Percentiles rank a stretch among this genome's conserved stretches.
Evolutionary conservation across 2,797 vertebrate species (phyloP).

Genomic region (Pantherophis alleghaniensis): DNA sequence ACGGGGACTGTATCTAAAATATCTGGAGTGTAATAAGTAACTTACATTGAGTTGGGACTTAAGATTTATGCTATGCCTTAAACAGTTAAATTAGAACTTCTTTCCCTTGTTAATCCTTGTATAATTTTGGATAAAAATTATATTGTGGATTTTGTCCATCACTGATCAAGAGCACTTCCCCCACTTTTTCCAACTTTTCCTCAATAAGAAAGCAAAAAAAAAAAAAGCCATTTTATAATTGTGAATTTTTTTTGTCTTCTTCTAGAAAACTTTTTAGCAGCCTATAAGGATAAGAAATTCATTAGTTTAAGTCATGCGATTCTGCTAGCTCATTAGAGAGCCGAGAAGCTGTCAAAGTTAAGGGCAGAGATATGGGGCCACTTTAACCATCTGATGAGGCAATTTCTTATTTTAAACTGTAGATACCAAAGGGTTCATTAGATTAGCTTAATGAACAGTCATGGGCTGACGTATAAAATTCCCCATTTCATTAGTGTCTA

Average conservation of each 20-base stretch:
- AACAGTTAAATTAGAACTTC: background rate
- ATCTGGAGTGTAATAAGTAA: background rate
- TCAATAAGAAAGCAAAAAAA: conserved; percentile 25
- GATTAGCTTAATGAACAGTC: conserved; percentile 51
- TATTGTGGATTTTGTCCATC: conserved; percentile 23
- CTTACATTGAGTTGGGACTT: background rate
- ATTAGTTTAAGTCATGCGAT: conserved; percentile 47
- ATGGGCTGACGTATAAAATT: conserved; percentile 32
- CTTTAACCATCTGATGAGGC: conserved; percentile 33
- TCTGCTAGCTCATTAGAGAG: conserved; percentile 54
- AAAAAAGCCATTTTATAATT: conserved; percentile 53
- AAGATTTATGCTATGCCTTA: background rate
- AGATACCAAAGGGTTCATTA: conserved; percentile 46
- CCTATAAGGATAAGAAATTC: conserved; percentile 58
- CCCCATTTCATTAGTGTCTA: conserved; percentile 33
- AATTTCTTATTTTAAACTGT: conserved; percentile 49
- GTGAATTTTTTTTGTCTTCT: conserved; percentile 49
- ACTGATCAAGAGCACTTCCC: background rate
- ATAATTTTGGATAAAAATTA: conserved; percentile 7
- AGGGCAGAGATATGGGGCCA: conserved; percentile 48
- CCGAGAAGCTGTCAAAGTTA: conserved; percentile 32
- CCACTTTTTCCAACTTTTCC: background rate
- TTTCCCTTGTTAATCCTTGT: conserved; percentile 2
- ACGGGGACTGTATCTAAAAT: background rate
- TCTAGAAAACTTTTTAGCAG: conserved; percentile 46